Percentiles rank a stretch among this genome's conserved stretches.
These are phyloP conservation scores for Myiotriccus ornatus DNA, from an alignment of 2,797 vertebrate genomes.

Conservation along the genomic window DNA sequence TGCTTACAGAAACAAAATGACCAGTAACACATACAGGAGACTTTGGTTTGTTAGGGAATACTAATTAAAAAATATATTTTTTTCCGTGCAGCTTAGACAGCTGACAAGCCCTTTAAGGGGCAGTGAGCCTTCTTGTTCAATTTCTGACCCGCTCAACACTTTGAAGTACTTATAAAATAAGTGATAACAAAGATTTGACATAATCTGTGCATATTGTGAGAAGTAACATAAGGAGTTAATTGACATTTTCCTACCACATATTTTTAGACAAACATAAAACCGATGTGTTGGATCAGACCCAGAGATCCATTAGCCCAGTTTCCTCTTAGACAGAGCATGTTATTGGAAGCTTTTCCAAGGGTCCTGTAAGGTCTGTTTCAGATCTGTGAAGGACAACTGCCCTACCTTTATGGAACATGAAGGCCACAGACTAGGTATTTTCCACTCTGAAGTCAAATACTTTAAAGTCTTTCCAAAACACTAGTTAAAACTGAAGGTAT, in stretches of 20 bases:
- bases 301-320: slow-evolving; percentile 36
- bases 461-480: slow-evolving; percentile 19
- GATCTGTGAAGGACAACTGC: not conserved
- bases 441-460: not conserved
- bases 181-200: not conserved
- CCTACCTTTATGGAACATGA: not conserved
- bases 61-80: not conserved
- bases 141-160: not conserved
- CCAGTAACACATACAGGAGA: not conserved
- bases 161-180: not conserved
- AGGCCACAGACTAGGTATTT: not conserved
- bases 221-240: slow-evolving; percentile 40
- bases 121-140: not conserved
- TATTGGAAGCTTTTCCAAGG: not conserved
- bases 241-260: slow-evolving; percentile 9
- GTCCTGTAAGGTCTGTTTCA: not conserved
- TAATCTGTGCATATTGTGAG: not conserved
- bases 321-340: not conserved
- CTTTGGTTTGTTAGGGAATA: not conserved
- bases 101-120: not conserved
- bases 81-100: not conserved
- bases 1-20: not conserved
- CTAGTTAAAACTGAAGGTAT: not conserved
- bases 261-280: slow-evolving; percentile 33
- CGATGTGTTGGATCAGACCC: not conserved